Conservation (phyloP, 2,888 invertebrate genomes). For the Diplazon laetatorius region DNA sequence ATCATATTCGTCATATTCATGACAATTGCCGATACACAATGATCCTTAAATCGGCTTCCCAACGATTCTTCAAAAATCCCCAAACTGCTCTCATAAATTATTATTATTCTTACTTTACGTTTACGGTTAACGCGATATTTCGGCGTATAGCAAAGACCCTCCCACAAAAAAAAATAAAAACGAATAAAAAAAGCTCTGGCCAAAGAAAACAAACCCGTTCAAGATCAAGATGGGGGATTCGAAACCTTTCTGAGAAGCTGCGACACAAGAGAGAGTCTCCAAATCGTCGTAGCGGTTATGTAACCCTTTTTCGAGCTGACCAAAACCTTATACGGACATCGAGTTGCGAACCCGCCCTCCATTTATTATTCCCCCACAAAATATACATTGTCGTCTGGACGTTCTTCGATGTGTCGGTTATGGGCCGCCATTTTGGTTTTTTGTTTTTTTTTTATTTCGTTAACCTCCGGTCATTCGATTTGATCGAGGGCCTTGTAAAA, state of each 20-base stretch:
- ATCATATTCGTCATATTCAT: too few relatives aligned
- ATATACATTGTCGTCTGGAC: neutral
- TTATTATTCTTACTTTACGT: too few relatives aligned
- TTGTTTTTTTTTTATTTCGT: neutral
- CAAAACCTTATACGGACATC: conserved; percentile 64
- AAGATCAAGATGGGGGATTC: conserved; percentile 40
- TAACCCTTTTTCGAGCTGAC: conserved; percentile 65
- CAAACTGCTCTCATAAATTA: too few relatives aligned
- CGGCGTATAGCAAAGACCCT: too few relatives aligned
- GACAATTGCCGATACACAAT: too few relatives aligned
- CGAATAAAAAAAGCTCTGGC: conserved; percentile 5
- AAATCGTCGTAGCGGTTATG: conserved; percentile 15
- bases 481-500: neutral
- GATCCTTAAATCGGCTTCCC: too few relatives aligned
- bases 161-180: too few relatives aligned
- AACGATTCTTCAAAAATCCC: too few relatives aligned
- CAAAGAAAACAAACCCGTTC: conserved; percentile 58
- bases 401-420: neutral
- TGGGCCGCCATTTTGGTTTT: neutral
- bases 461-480: neutral
- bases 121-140: neutral
- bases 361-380: conserved; percentile 3
- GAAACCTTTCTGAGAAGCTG: conserved; percentile 66
- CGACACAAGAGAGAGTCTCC: conserved; percentile 16
- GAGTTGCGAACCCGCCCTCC: conserved; percentile 27